Evolutionary conservation across 2,888 invertebrate species (phyloP).

Genomic region (Disparrhopalites patrizii): DNA sequence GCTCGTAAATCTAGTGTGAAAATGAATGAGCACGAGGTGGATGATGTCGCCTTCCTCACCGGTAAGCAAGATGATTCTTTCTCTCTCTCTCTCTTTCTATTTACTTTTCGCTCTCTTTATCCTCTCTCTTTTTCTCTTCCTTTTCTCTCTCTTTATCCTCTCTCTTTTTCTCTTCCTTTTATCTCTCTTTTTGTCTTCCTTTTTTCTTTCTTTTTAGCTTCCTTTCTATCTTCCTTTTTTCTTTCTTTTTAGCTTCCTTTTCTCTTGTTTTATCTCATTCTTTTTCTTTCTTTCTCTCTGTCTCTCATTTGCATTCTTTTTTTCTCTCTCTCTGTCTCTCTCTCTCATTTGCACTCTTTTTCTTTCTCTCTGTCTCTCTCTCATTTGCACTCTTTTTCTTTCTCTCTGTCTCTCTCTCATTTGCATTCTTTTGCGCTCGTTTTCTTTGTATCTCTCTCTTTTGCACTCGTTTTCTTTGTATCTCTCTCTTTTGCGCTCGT

Average conservation of each 20-base stretch:
- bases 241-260: too few species aligned
- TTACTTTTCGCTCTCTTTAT: not conserved
- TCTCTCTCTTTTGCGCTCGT: too few species aligned
- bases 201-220: not conserved
- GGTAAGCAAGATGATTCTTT: constrained; percentile 56
- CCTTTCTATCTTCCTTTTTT: not conserved
- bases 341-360: not conserved
- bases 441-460: too few species aligned
- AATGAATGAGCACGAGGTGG: constrained; percentile 87
- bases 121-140: too few species aligned
- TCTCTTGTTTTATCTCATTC: too few species aligned
- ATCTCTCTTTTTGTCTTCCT: not conserved
- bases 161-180: not conserved
- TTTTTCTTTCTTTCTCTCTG: not conserved
- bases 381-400: too few species aligned
- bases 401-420: too few species aligned
- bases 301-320: not conserved
- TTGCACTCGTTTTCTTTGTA: too few species aligned
- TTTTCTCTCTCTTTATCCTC: not conserved
- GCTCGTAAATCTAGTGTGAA: constrained; percentile 42
- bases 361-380: too few species aligned
- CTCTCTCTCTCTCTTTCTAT: not conserved
- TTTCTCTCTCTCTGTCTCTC: not conserved
- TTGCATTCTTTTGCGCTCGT: not conserved
- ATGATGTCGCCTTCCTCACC: constrained; percentile 88